Percentiles rank a stretch among this genome's conserved stretches.
These are phyloP conservation scores for Enteromius trimaculatus DNA, from an alignment of 2,797 vertebrate species.

Conservation along the genomic window DNA sequence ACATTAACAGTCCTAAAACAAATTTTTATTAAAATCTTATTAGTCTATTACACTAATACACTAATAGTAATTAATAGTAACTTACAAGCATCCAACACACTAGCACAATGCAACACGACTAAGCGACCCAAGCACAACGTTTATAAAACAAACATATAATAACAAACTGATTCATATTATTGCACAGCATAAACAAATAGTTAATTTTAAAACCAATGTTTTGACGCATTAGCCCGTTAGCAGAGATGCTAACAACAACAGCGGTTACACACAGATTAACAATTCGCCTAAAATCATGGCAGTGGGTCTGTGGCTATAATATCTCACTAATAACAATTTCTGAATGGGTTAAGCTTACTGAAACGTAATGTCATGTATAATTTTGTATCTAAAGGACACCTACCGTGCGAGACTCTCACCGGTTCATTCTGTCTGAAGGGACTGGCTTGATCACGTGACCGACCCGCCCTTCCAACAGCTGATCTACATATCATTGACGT, in stretches of 20 bases:
- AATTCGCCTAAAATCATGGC: neutral
- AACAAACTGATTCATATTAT: neutral
- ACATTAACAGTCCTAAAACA: neutral
- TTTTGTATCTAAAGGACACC: neutral
- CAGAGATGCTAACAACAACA: slow-evolving; percentile 46
- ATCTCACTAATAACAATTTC: neutral
- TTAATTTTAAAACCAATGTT: slow-evolving; percentile 4
- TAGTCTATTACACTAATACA: no score
- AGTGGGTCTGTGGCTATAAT: neutral
- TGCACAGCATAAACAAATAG: neutral
- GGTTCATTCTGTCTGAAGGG: slow-evolving; percentile 48
- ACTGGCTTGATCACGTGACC: slow-evolving; percentile 53
- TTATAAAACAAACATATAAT: no score
- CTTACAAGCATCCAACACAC: neutral
- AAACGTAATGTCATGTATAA: neutral
- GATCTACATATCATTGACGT: slow-evolving; percentile 26
- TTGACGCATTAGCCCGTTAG: slow-evolving; percentile 37
- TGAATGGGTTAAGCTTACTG: fast-evolving
- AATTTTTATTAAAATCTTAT: no score
- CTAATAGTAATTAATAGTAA: no score
- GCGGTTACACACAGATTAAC: neutral
- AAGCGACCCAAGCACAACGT: neutral
- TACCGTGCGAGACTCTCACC: slow-evolving; percentile 51
- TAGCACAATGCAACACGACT: neutral
- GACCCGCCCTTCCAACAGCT: slow-evolving; percentile 39